Evolutionary conservation across 2,888 invertebrate genomes (phyloP).

Genomic region (Limnephilus lunatus): DNA sequence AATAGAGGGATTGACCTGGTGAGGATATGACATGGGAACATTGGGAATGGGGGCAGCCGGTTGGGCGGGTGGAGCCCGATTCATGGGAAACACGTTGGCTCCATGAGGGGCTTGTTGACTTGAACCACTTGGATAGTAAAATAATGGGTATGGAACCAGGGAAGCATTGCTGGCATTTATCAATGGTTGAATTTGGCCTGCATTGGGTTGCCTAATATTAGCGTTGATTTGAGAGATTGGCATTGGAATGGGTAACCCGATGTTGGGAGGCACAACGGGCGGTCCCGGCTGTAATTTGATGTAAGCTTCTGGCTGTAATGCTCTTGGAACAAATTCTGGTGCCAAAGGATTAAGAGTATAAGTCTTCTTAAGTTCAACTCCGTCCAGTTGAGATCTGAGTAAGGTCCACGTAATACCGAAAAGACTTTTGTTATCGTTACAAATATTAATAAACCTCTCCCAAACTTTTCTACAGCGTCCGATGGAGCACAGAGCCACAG

Average conservation of each 20-base stretch:
- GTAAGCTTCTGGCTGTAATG: constrained; percentile 74
- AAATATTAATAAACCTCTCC: constrained; percentile 86
- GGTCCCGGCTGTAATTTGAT: constrained; percentile 69
- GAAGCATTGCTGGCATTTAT: constrained; percentile 62
- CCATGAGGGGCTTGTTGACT: constrained; percentile 64
- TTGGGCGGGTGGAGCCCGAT: constrained; percentile 63
- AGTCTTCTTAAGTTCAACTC: constrained; percentile 85
- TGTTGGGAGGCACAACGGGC: constrained; percentile 65
- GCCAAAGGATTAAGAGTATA: constrained; percentile 90
- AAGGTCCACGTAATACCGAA: constrained; percentile 85
- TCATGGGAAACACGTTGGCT: constrained; percentile 62
- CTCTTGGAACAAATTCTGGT: constrained; percentile 86
- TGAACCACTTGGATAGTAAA: constrained; percentile 64
- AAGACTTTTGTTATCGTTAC: constrained; percentile 83
- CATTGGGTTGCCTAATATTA: constrained; percentile 56
- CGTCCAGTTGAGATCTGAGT: constrained; percentile 82
- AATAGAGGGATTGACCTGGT: constrained; percentile 62
- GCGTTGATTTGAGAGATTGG: constrained; percentile 59
- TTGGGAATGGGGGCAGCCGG: constrained; percentile 63
- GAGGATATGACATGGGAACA: constrained; percentile 63
- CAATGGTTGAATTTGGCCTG: constrained; percentile 60
- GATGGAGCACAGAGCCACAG: constrained; percentile 87
- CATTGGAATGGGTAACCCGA: constrained; percentile 55
- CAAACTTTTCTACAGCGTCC: constrained; percentile 89
- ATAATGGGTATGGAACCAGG: constrained; percentile 64